Evolutionary conservation across 2,797 vertebrate genomes (phyloP).

Genomic region (Syngnathus acus): DNA sequence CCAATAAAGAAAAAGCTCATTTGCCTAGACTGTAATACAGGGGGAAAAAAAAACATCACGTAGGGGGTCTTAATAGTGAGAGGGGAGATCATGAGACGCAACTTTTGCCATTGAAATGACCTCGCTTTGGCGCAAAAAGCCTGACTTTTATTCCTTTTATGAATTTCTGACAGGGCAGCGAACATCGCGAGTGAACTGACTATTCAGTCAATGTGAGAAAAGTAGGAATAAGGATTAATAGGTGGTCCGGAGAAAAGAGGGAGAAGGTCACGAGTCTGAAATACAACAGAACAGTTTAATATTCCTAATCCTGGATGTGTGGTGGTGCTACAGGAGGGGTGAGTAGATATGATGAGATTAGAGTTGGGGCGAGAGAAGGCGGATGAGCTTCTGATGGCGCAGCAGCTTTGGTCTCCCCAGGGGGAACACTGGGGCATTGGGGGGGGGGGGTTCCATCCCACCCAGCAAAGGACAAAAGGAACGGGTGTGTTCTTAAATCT

Average conservation of each 20-base stretch:
- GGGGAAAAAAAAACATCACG: background rate
- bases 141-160: slow-evolving; percentile 40
- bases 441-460: slow-evolving; percentile 53
- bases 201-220: slow-evolving; percentile 30
- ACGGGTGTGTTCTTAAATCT: slow-evolving; percentile 47
- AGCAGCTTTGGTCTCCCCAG: slow-evolving; percentile 68
- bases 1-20: slow-evolving; percentile 48
- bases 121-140: slow-evolving; percentile 39
- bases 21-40: slow-evolving; percentile 54
- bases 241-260: slow-evolving; percentile 29
- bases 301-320: slow-evolving; percentile 61
- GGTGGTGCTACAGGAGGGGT: slow-evolving; percentile 38
- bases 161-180: slow-evolving; percentile 40
- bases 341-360: slow-evolving; percentile 70
- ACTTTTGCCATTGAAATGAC: slow-evolving; percentile 54
- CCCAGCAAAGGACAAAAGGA: slow-evolving; percentile 71
- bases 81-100: slow-evolving; percentile 1
- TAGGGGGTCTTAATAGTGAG: background rate
- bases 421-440: slow-evolving; percentile 53
- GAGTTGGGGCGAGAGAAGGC: slow-evolving; percentile 32
- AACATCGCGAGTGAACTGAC: slow-evolving; percentile 36
- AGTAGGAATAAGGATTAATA: slow-evolving; percentile 35
- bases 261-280: slow-evolving; percentile 51
- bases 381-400: slow-evolving; percentile 70
- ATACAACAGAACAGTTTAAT: slow-evolving; percentile 59